A percentile compares a stretch with the other conserved stretches of the same genome.
These are phyloP conservation scores for Halictus ligatus DNA, from an alignment of 2,888 invertebrate genomes.

Conservation along the genomic window DNA sequence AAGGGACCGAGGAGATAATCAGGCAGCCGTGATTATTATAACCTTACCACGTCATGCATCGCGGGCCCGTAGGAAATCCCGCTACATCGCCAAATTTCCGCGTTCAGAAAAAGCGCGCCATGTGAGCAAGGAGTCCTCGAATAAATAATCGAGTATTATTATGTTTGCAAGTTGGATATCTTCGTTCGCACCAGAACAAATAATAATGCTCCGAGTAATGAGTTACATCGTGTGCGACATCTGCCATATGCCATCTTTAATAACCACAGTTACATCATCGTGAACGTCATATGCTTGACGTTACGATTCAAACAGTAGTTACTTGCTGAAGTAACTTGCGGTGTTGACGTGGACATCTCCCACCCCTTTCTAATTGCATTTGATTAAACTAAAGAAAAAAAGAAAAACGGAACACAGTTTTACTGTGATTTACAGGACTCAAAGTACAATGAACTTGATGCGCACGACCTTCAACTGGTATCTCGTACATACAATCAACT, in stretches of 20 bases:
- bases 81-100: too few species aligned
- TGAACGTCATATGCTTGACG: neutral
- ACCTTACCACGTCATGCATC: too few species aligned
- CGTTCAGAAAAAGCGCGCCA: too few species aligned
- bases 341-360: neutral
- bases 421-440: slow-evolving; percentile 22
- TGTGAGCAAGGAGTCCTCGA: too few species aligned
- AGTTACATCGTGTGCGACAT: neutral
- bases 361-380: neutral
- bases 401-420: neutral
- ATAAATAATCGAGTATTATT: too few species aligned
- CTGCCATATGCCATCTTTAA: neutral
- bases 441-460: slow-evolving; percentile 69
- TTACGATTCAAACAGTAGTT: neutral
- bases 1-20: too few species aligned
- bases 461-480: slow-evolving; percentile 70
- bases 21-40: too few species aligned
- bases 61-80: too few species aligned
- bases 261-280: neutral
- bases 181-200: neutral
- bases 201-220: neutral
- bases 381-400: neutral
- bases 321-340: neutral
- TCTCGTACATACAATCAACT: slow-evolving; percentile 66
- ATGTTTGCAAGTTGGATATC: too few species aligned